These are phyloP conservation scores for Homalodisca vitripennis DNA, from an alignment of 1,140 invertebrate genomes.

Conservation along the genomic window DNA sequence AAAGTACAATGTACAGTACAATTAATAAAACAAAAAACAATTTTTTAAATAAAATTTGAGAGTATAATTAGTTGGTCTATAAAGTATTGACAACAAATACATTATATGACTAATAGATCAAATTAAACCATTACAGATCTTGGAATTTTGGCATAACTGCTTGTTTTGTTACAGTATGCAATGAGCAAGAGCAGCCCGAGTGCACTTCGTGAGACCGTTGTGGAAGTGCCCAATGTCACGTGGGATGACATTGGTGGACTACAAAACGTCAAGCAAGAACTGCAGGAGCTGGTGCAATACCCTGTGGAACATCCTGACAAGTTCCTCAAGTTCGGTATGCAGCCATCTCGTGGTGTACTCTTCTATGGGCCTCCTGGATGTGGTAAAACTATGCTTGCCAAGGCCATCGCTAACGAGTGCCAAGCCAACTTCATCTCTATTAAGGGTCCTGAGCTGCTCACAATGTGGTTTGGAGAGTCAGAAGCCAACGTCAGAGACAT, in stretches of 20 bases:
- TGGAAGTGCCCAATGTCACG: conserved; percentile 96
- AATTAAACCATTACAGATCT: no score
- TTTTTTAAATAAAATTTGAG: no score
- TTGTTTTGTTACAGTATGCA: conserved; percentile 69
- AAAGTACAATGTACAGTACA: not conserved
- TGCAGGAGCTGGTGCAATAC: conserved; percentile 98
- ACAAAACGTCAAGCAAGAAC: conserved; percentile 94
- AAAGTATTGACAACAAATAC: not conserved
- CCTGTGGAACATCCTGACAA: conserved; percentile 99
- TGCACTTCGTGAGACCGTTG: conserved; percentile 95
- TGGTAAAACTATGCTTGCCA: conserved; percentile 97
- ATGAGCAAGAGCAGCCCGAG: conserved; percentile 98
- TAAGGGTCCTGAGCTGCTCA: conserved; percentile 97
- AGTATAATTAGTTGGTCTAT: no score
- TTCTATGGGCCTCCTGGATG: conserved; percentile 98
- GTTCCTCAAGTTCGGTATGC: conserved; percentile 99
- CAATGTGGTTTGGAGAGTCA: conserved; percentile 99
- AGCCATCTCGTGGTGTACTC: conserved; percentile 95
- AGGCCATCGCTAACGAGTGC: conserved; percentile 99
- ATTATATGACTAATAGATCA: no score
- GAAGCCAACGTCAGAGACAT: conserved; percentile 99
- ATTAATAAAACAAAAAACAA: no score
- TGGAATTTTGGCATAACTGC: not conserved
- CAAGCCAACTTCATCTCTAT: conserved; percentile 99
- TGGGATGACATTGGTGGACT: conserved; percentile 99